Base-by-base conservation (phyloP, 2,797 vertebrate genomes). In the Phataginus tricuspis region DNA sequence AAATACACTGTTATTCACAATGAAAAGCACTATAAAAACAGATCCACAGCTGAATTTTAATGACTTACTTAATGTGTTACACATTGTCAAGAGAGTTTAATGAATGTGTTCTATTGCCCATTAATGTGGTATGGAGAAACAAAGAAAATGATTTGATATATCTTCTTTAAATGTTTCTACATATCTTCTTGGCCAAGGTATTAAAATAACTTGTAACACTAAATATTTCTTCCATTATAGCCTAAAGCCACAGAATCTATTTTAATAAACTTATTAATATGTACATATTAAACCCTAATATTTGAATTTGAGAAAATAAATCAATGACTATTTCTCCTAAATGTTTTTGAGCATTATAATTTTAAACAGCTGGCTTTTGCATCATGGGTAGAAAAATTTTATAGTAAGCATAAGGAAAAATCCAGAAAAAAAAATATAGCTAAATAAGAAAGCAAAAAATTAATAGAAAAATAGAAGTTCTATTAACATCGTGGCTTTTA, bases 141-240 rank as follows among this genome's bases (percentile, higher is more conserved):
- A 95, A 98, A 97, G 90, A 39, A 98, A 97, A 95, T 74, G 10
- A 59, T 96, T 96, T 97, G 10, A 78, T 97, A 51, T 87, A 63
- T 90, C 93, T 98, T 96, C 83, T 87, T 96, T 95, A 98, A 98
- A 96, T 95, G 2, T 95, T 98, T 97, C 92, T 87, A 96, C 64
- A 71, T 97, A 77, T 94, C 39, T 92, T 45, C 93, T 75, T 71
- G 75, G 72, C 23, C 63, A 92, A 83, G 34, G 95, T 85, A 93
- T 51, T 92, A 79, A 93, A 97, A 91, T 95, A 2, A 86, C 29
- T 42, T 68, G 68, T 96, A 97, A 97, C 85, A 61, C 92, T 95
- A 91, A 84, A 83, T 69, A 88, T 87, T 61, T 92, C 84, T 96
- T 95, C 49, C 79, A 16, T 94, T 95, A 69, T 86, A 92, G 55